Conservation (phyloP, 1,140 invertebrate genomes). For the Drosophila tani region DNA sequence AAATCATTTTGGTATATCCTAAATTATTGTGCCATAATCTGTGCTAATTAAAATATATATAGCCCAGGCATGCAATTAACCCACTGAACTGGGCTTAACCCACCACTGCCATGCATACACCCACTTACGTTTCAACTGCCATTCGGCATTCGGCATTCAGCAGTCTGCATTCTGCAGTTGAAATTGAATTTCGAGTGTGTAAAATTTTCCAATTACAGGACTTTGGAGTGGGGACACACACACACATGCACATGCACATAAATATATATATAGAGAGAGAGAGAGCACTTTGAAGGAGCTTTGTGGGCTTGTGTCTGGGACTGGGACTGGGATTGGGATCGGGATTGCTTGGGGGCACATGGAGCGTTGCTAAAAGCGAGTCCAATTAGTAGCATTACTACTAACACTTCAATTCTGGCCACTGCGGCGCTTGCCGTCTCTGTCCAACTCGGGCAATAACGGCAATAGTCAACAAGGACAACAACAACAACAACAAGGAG, state of each 20-base stretch:
- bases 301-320: constrained; percentile 17
- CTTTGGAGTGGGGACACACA: constrained; percentile 39
- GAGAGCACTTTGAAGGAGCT: constrained; percentile 54
- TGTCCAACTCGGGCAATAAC: constrained; percentile 57
- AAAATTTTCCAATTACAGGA: constrained; percentile 83
- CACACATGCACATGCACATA: background rate
- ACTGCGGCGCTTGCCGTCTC: constrained; percentile 14
- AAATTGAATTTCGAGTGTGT: constrained; percentile 82
- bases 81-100: constrained; percentile 27
- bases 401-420: constrained; percentile 81
- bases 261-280: background rate
- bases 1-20: background rate
- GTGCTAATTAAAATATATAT: constrained; percentile 35
- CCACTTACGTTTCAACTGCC: constrained; percentile 27
- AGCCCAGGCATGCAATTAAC: constrained; percentile 24
- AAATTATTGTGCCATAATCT: background rate
- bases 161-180: constrained; percentile 32
- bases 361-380: constrained; percentile 79
- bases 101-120: constrained; percentile 3
- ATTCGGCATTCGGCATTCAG: background rate
- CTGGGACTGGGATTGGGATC: constrained; percentile 9
- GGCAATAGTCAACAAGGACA: constrained; percentile 71
- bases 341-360: constrained; percentile 47
- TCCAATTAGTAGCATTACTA: constrained; percentile 84
- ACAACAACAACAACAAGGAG: constrained; percentile 15